Base-by-base conservation (phyloP, 1,140 invertebrate genomes). In the Halictus rubicundus region DNA sequence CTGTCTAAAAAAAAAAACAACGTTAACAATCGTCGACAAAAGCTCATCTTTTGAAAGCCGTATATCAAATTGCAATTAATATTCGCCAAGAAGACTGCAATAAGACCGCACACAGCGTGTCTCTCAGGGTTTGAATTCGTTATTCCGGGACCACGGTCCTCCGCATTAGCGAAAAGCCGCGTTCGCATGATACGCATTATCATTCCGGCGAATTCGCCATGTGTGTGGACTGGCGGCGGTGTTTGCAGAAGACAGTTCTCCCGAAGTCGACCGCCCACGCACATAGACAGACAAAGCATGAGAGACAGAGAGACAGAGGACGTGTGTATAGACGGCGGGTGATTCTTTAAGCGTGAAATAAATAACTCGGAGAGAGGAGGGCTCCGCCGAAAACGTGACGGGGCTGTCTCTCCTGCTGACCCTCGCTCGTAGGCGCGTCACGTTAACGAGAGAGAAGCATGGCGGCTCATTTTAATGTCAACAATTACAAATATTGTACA, bases 291-390 rank as follows among this genome's bases (percentile, higher is more conserved):
- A 59, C 77, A 78, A 80, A 65, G 81, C 10, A n/a, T n/a, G 42
- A 46, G 63, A 84, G 61, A 77, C 73, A 83, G 42, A 46, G 10
- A 46, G 42, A 46, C 59, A 84, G 57, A 77, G 78, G 80, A 85
- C 80, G 63, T 63, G 27, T 23, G 32, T 86, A 86, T 83, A 84
- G 81, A 86, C 81, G 81, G 80, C 68, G 78, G 84, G 85, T 87
- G 84, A 87, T 87, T 87, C 86, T 87, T 88, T 88, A 88, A 88
- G 81, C 87, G 86, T 85, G 81, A 88, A 88, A 88, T 88, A 88
- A 88, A 88, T 88, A 88, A 88, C 87, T 78, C 84, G 69, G 82
- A 12, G 12, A 12, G 12, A 14, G 10, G 42, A 79, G 85, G 82
- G 85, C 81, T 78, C 75, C 74, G 61, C 84, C 81, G 78, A 86